Percentiles rank a stretch among this genome's conserved stretches.
phyloP scores from a whole-genome alignment of 2,797 vertebrate species.

The Erpetoichthys calabaricus region DNA sequence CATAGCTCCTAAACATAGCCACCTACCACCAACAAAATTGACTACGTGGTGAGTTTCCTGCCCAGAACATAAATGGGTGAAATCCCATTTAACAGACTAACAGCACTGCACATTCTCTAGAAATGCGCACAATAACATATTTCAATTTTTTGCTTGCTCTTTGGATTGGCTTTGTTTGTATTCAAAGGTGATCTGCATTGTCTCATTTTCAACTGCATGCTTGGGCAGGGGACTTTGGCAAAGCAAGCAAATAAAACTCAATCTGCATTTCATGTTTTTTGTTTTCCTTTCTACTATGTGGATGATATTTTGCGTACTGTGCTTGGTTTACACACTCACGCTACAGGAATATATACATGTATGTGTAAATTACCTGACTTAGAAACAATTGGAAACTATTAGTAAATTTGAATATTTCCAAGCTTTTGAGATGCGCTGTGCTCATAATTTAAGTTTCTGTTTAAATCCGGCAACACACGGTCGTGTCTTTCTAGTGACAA shows the following conservation, averaged over 20 bases:
- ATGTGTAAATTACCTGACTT: too few relatives aligned
- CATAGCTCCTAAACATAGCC: conserved; percentile 80
- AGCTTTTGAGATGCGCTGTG: too few relatives aligned
- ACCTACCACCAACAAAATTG: conserved; percentile 70
- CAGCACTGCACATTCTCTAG: conserved; percentile 39
- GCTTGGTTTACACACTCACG: too few relatives aligned
- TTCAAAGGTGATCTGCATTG: conserved; percentile 23
- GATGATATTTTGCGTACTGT: too few relatives aligned
- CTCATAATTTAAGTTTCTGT: too few relatives aligned
- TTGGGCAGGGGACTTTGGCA: conserved; percentile 15
- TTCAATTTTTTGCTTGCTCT: conserved; percentile 48
- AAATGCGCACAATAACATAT: conserved; percentile 49
- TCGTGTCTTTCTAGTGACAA: too few relatives aligned
- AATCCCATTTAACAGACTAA: conserved; percentile 65
- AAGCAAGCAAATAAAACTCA: not conserved
- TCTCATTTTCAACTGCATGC: conserved; percentile 21
- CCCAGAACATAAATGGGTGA: conserved; percentile 36
- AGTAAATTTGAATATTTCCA: too few relatives aligned
- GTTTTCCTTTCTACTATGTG: conserved; percentile 46
- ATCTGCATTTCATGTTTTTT: conserved; percentile 20
- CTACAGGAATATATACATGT: too few relatives aligned
- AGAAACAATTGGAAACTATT: too few relatives aligned
- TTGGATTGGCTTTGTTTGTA: conserved; percentile 28
- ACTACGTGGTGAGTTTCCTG: conserved; percentile 80
- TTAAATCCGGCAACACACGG: too few relatives aligned